Conservation (phyloP, 2,113 vertebrate genomes). For the Agelaius phoeniceus region DNA sequence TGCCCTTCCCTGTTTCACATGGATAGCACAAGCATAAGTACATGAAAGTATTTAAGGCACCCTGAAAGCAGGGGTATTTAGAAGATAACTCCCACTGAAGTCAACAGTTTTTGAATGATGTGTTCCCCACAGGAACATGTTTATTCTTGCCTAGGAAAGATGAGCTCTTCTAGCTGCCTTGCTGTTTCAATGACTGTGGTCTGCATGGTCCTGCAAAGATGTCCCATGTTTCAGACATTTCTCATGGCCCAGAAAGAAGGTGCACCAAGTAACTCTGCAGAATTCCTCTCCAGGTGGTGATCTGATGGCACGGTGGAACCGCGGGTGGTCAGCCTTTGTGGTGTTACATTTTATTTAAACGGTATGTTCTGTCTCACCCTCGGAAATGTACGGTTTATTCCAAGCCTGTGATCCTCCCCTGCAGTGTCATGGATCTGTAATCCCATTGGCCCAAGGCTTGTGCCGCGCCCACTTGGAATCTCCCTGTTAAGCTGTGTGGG, state of each 20-base stretch:
- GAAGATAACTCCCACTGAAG: not conserved
- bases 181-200: not conserved
- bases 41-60: not conserved
- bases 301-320: not conserved
- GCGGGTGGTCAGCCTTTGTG: not conserved
- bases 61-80: not conserved
- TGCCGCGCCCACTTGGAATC: no score
- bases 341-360: no score
- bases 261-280: not conserved
- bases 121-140: rapidly evolving
- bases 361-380: no score
- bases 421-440: no score
- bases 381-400: no score
- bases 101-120: not conserved
- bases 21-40: not conserved
- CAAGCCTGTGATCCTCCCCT: no score
- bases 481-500: no score
- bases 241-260: not conserved
- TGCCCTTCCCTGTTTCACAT: not conserved
- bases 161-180: not conserved
- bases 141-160: not conserved
- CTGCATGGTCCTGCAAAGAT: not conserved
- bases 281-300: not conserved
- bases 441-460: no score
- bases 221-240: not conserved